Conservation (phyloP, 35 echinoderm and acorn worm species). For the Ophiothrix spiculata region DNA sequence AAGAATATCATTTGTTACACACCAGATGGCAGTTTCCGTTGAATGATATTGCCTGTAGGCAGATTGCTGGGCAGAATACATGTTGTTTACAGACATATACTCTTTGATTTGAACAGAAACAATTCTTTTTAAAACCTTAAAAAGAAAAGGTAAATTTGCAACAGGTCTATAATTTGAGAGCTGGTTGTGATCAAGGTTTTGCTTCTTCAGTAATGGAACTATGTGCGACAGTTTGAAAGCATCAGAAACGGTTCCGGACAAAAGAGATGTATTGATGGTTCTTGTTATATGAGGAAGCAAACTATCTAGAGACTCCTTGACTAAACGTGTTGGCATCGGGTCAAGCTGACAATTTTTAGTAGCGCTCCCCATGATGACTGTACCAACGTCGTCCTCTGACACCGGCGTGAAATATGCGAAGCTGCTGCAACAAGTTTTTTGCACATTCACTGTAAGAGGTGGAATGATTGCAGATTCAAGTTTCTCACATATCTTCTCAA, state of each 20-base stretch:
- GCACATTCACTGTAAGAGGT: background rate
- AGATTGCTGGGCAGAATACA: constrained; percentile 34
- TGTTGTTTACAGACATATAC: constrained; percentile 4
- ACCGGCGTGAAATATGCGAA: constrained; percentile 8
- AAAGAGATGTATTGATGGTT: constrained; percentile 52
- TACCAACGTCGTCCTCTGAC: constrained; percentile 29
- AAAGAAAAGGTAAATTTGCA: constrained; percentile 49
- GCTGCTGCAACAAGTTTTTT: background rate
- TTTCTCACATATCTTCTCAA: background rate
- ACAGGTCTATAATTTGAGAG: constrained; percentile 63
- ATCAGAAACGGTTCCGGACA: constrained; percentile 1
- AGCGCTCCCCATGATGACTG: constrained; percentile 11
- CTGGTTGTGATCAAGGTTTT: constrained; percentile 28
- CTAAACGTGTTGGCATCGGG: constrained; percentile 43
- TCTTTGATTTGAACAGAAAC: constrained; percentile 36
- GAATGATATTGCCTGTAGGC: constrained; percentile 48
- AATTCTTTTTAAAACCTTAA: constrained; percentile 52
- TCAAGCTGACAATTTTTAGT: constrained; percentile 39
- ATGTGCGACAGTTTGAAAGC: constrained; percentile 43
- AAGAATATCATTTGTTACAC: constrained; percentile 10
- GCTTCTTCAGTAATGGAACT: constrained; percentile 51
- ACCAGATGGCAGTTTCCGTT: constrained; percentile 24
- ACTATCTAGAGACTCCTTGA: constrained; percentile 22
- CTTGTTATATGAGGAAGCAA: constrained; percentile 46
- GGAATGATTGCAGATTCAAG: background rate